A percentile compares a stretch with the other conserved stretches of the same genome.
These are phyloP conservation scores for Aleiodes testaceus DNA, from an alignment of 2,888 invertebrate species.

Conservation along the genomic window DNA sequence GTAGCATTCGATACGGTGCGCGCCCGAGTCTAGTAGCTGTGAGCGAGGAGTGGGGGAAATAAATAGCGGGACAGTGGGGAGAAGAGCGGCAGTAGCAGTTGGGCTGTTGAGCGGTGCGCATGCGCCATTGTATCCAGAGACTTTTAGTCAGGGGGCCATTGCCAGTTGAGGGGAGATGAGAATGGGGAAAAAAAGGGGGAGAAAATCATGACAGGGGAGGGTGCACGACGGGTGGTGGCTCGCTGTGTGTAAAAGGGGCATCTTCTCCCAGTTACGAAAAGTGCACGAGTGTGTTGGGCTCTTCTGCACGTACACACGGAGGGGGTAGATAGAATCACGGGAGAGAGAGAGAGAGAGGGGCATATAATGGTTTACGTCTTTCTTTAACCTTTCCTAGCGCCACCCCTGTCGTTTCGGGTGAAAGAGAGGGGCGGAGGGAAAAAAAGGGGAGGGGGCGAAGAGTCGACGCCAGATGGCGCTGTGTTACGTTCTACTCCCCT, in stretches of 20 bases:
- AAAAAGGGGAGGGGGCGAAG: conserved; percentile 21
- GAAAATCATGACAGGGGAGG: background rate
- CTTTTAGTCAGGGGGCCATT: background rate
- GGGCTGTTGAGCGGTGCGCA: background rate
- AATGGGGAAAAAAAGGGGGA: background rate
- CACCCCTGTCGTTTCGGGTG: conserved; percentile 51
- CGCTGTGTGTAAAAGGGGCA: background rate
- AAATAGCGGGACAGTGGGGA: too few species aligned
- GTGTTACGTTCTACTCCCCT: conserved; percentile 26
- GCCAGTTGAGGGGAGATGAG: background rate
- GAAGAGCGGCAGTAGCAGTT: background rate
- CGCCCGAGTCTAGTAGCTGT: conserved; percentile 26
- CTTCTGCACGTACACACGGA: conserved; percentile 1
- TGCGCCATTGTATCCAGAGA: background rate
- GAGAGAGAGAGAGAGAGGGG: too few species aligned
- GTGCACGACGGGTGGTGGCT: too few species aligned
- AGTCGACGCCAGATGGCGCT: conserved; percentile 32
- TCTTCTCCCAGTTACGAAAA: conserved; percentile 28
- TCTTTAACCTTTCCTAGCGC: conserved; percentile 21
- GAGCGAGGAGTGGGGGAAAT: background rate
- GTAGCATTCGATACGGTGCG: conserved; percentile 70
- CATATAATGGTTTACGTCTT: conserved; percentile 36
- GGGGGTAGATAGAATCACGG: conserved; percentile 45
- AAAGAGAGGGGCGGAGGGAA: conserved; percentile 42
- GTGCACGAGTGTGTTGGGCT: conserved; percentile 29